phyloP scores from a whole-genome alignment of 2,113 vertebrate genomes.

The Aramus guarauna region DNA sequence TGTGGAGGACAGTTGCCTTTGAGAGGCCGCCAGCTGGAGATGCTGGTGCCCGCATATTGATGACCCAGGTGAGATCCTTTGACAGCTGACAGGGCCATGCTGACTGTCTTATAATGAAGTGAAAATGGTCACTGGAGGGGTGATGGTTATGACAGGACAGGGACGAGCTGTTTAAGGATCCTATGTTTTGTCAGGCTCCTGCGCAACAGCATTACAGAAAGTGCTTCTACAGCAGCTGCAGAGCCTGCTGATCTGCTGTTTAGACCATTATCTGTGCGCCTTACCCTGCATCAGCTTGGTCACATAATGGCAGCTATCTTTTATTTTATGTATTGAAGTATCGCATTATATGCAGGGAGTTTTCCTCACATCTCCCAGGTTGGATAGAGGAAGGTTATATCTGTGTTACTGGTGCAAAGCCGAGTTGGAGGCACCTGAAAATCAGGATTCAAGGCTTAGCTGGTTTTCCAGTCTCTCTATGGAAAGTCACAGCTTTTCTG shows the following conservation, averaged over 20 bases:
- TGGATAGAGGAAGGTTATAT: background rate
- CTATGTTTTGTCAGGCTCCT: background rate
- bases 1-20: background rate
- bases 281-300: background rate
- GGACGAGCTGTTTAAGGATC: background rate
- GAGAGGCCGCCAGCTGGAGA: conserved; percentile 4
- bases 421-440: background rate
- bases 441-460: background rate
- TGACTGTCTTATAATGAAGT: background rate
- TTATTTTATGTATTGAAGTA: background rate
- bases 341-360: rapidly evolving
- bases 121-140: background rate
- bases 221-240: background rate
- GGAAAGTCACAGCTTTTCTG: background rate
- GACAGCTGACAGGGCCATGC: background rate
- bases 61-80: background rate
- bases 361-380: background rate
- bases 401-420: background rate
- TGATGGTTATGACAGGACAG: background rate
- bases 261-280: background rate
- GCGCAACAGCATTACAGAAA: background rate
- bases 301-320: background rate
- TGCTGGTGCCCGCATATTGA: background rate
- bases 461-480: background rate
- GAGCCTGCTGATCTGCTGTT: background rate